Base-by-base conservation (phyloP, 2,113 vertebrate genomes). In the Dolichallabes microphthalmus region DNA sequence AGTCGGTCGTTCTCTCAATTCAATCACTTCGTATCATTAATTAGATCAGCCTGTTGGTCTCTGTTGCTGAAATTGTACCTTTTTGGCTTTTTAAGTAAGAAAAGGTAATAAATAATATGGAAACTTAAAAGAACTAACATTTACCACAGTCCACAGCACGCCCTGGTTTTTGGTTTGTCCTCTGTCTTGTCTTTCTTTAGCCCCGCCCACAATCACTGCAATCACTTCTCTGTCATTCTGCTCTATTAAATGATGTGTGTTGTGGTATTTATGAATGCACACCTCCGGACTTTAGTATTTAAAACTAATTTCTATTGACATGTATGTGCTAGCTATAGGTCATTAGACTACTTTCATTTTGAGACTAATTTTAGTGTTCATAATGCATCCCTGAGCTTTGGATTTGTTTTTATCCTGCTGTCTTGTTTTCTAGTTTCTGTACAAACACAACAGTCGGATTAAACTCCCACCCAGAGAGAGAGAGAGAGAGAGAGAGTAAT, bases 381-480 rank as follows among this genome's bases (percentile, higher is more conserved):
- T 74, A 13, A 12, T 52, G 45, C 25, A 27, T 76, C n/a, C 53
- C 50, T 55, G 50, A 73, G 69, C 20, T 39, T 73, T 13, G 20
- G 50, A 13, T 32, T 57, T 77, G 75, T 57, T 77, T 15, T 27
- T 1, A 20, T 78, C 53, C 76, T 78, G 35, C 27, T 57, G 53
- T 20, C 25, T 76, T 76, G 76, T 78, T 78, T 20, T 35, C 17
- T 32, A 20, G 52, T 9, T 55, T 77, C 8, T 32, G 27, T 22
- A 75, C 69, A 73, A 8, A 74, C 50, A 58, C 27, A 78, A 22
- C 17, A 78, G 76, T 78, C 32, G 76, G 76, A 78, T 78, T 78
- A 78, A 78, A 78, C 27, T 58, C 30, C 76, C 76, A 77, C 50
- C 52, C 25, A 73, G 69, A 57, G 52, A 57, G 74, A 53, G 74